These are phyloP conservation scores for Drosophila sp. DNA, from an alignment of 1,140 invertebrate genomes.

Conservation along the genomic window DNA sequence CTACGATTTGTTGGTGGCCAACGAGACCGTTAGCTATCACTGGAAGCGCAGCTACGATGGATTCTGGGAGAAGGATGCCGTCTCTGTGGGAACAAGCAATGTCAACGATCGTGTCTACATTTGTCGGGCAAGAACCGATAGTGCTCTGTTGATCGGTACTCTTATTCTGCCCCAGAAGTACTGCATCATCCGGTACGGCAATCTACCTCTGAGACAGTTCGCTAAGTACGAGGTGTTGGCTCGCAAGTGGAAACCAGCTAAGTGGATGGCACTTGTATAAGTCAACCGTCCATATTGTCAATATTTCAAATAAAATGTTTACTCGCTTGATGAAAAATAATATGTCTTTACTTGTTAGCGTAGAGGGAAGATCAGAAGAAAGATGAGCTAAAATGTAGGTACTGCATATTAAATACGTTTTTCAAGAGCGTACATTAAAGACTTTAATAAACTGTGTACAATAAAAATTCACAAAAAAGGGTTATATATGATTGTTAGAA, in stretches of 20 bases:
- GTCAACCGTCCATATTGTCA: too few species aligned
- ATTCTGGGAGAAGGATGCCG: constrained; percentile 30
- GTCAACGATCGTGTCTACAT: constrained; percentile 26
- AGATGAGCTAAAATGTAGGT: too few species aligned
- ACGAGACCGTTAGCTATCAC: constrained; percentile 13
- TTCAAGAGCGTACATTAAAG: too few species aligned
- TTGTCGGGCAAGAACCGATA: constrained; percentile 19
- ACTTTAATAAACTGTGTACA: too few species aligned
- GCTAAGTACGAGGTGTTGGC: constrained; percentile 47
- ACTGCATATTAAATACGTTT: too few species aligned
- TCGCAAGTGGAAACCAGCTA: constrained; percentile 3
- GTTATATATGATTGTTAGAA: too few species aligned
- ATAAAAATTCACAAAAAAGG: too few species aligned
- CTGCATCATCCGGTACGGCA: constrained; percentile 8
- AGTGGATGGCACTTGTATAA: not conserved
- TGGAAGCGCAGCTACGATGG: constrained; percentile 48
- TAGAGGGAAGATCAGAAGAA: too few species aligned
- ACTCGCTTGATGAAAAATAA: too few species aligned
- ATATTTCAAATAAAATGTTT: too few species aligned
- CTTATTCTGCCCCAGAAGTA: not conserved
- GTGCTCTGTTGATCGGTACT: not conserved
- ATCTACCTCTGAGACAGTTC: constrained; percentile 12
- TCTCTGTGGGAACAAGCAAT: constrained; percentile 33
- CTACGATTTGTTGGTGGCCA: not conserved
- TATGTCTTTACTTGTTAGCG: too few species aligned